Percentiles rank a stretch among this genome's conserved stretches.
Conservation (phyloP, 2,797 vertebrate species). For the Lates japonicus region DNA sequence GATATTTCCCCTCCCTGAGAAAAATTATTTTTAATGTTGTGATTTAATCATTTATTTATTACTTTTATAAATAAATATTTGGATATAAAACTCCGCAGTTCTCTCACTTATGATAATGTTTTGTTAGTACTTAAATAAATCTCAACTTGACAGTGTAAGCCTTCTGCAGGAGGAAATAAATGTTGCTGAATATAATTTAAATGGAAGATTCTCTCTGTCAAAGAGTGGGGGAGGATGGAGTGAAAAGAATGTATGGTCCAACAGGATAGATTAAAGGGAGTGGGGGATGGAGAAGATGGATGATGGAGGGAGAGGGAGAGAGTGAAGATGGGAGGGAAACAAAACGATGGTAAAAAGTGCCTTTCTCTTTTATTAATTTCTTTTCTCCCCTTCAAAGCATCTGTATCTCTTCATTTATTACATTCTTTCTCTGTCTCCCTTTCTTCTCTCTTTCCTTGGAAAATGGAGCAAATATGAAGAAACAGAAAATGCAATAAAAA, state of each 20-base stretch:
- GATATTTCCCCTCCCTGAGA: background rate
- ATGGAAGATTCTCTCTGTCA: slow-evolving; percentile 3
- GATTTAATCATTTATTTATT: background rate
- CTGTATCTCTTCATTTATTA: background rate
- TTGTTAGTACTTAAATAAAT: background rate
- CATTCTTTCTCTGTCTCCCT: background rate
- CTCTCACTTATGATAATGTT: background rate
- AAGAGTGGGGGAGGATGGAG: slow-evolving; percentile 32
- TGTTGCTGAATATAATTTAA: slow-evolving; percentile 15
- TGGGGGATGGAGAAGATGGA: slow-evolving; percentile 15
- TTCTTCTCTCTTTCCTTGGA: no score
- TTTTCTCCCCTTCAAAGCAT: background rate
- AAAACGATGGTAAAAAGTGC: background rate
- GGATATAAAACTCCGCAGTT: background rate
- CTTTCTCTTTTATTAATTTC: background rate
- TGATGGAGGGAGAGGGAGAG: slow-evolving; percentile 24
- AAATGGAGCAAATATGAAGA: no score
- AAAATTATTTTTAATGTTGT: background rate
- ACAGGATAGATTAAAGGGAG: slow-evolving; percentile 42
- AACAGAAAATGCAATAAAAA: no score
- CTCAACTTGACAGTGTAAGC: background rate
- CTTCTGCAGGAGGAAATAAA: background rate
- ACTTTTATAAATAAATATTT: background rate
- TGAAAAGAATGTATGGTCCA: slow-evolving; percentile 33
- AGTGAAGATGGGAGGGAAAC: slow-evolving; percentile 23